A percentile compares a stretch with the other conserved stretches of the same genome.
Evolutionary conservation across 2,888 invertebrate species (phyloP).

Genomic region (Phanerotoma sp.): DNA sequence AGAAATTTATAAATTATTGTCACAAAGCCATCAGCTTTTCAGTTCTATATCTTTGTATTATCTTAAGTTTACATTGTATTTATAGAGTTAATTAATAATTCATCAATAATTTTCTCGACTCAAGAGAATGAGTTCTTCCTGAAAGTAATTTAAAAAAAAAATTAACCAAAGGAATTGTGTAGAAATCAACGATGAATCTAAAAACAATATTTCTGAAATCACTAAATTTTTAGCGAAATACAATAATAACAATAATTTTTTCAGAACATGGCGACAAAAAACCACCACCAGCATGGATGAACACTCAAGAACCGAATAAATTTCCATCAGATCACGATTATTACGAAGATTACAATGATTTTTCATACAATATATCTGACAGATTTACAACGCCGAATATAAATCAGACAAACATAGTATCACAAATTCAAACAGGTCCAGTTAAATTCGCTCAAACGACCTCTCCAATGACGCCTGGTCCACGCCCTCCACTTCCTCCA

Average conservation of each 20-base stretch:
- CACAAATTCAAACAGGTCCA: constrained; percentile 56
- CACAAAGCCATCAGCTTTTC: too few species aligned
- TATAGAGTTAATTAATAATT: neutral
- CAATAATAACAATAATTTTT: too few species aligned
- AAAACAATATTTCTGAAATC: too few species aligned
- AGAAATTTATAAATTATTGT: too few species aligned
- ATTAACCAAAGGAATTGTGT: too few species aligned
- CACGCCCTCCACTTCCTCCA: constrained; percentile 9
- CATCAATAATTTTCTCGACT: too few species aligned
- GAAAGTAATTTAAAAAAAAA: too few species aligned
- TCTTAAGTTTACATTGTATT: neutral
- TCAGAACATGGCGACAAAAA: constrained; percentile 49
- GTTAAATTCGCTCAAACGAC: constrained; percentile 15
- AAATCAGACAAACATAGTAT: constrained; percentile 47
- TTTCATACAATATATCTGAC: constrained; percentile 63
- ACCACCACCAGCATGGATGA: constrained; percentile 63
- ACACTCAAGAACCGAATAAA: constrained; percentile 60
- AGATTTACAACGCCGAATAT: constrained; percentile 37
- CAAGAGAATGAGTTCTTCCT: too few species aligned
- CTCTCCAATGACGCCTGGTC: constrained; percentile 12
- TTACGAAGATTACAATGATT: constrained; percentile 81
- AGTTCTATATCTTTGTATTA: too few species aligned
- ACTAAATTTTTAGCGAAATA: too few species aligned
- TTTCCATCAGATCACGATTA: constrained; percentile 62
- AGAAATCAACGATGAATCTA: too few species aligned